Evolutionary conservation across 1,140 invertebrate species (phyloP), one percentile per base, ranked within the genome.

Genomic region (Macrotrachela quadricornifera): DNA sequence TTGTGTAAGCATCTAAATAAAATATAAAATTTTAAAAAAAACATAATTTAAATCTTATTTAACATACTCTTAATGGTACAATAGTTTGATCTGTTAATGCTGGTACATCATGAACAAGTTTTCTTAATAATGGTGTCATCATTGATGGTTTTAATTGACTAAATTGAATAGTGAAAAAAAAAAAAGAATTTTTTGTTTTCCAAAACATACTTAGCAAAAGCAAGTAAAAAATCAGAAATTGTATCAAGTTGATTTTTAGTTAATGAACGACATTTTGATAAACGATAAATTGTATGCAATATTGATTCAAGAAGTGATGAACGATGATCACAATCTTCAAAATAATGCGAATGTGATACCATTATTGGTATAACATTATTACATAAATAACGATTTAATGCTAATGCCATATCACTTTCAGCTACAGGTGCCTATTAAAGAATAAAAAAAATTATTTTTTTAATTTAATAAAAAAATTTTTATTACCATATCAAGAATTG

Each of bases 231-330:
- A 69, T 97, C 91, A 1, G 88, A 95, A 18, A 96, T 90, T 8
- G 83, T 82, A 70, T 97, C 91, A 64, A 90, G 76, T 67, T 99
- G 94, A 11, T 90, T 91, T 73, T 99, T 99, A 15, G 94, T 99
- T 16, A 99, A 72, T 77, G 94, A 94, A 59, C 88, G 79, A 66
- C 95, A 92, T 69, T 97, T 95, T 46, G 88, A 95, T 50, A 99
- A 74, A 57, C 90, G 77, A 71, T 84, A 82, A 13, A 79, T 78
- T 1, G 79, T 82, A 64, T 96, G 90, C 13, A 99, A 71, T 0
- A 90, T 94, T 6, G 91, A 90, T 66, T 99, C 91, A 47, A 99
- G 70, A 52, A 99, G 73, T 62, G 84, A 86, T 3, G 84, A 81
- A 65, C 91, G 91, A 70, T 95, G 91, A 64, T 99, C 92, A 0